These are phyloP conservation scores for Lineus longissimus DNA, from an alignment of 1,140 invertebrate species.

Conservation along the genomic window DNA sequence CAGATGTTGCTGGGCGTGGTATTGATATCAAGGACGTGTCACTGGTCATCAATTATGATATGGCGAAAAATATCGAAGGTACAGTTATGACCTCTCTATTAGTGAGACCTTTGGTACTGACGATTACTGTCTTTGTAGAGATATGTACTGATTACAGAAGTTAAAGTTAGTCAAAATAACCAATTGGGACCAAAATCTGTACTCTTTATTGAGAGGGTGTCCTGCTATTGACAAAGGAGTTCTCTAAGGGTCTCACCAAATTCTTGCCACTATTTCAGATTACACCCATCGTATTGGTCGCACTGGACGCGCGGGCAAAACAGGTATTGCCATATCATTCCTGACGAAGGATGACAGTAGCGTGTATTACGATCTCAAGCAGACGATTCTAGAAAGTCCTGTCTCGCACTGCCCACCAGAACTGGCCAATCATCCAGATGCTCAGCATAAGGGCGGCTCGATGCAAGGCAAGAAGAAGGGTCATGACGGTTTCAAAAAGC, in stretches of 20 bases:
- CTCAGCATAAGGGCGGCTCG: constrained; percentile 95
- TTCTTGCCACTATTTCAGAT: constrained; percentile 61
- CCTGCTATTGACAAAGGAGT: too few relatives aligned
- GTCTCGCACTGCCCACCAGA: constrained; percentile 95
- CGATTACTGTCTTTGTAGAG: too few relatives aligned
- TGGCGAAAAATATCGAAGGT: constrained; percentile 98
- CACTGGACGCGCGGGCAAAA: constrained; percentile 97
- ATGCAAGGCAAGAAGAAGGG: constrained; percentile 85
- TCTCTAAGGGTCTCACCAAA: not conserved
- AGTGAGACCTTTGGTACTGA: too few relatives aligned
- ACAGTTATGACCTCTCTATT: too few relatives aligned
- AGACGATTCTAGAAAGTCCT: constrained; percentile 81
- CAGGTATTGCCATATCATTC: constrained; percentile 92
- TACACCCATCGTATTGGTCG: constrained; percentile 99
- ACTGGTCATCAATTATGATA: constrained; percentile 98
- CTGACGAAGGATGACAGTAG: constrained; percentile 94
- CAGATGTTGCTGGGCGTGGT: constrained; percentile 99
- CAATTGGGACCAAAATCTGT: too few relatives aligned
- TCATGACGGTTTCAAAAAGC: constrained; percentile 71
- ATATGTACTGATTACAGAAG: not conserved
- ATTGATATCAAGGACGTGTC: constrained; percentile 99
- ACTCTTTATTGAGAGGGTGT: too few relatives aligned
- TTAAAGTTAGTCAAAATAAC: not conserved
- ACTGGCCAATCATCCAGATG: constrained; percentile 95
- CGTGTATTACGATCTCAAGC: constrained; percentile 96